phyloP scores from a whole-genome alignment of 2,797 vertebrate genomes.

The Esox lucius region DNA sequence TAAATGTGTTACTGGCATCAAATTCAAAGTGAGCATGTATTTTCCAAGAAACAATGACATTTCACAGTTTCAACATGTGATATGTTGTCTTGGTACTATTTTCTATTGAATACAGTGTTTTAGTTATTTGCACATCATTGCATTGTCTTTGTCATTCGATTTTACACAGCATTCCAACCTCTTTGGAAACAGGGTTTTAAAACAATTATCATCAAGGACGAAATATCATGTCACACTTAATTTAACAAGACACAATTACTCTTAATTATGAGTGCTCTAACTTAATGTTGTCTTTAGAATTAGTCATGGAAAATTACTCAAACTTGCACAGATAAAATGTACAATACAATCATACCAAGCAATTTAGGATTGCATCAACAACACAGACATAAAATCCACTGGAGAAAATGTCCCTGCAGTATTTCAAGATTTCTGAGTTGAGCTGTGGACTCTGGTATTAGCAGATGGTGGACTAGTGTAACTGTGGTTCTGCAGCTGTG shows the following conservation, averaged over 20 bases:
- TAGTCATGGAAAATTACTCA: not conserved
- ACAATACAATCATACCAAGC: too few species aligned
- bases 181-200: too few species aligned
- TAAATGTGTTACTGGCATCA: too few species aligned
- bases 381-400: not conserved
- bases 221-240: not conserved
- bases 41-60: too few species aligned
- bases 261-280: not conserved
- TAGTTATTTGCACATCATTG: too few species aligned
- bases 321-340: not conserved
- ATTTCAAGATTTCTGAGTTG: not conserved
- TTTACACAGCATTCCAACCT: too few species aligned
- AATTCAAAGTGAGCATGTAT: too few species aligned
- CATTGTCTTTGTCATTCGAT: too few species aligned
- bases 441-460: not conserved
- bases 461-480: not conserved
- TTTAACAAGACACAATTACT: not conserved
- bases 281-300: not conserved
- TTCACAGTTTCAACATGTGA: too few species aligned
- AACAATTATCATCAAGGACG: not conserved
- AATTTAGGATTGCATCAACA: not conserved
- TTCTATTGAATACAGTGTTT: too few species aligned
- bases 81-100: too few species aligned
- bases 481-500: not conserved
- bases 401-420: not conserved